Percentiles rank a stretch among this genome's conserved stretches.
Evolutionary conservation across 2,888 invertebrate species (phyloP).

Genomic region (Stictocephala bisonia): DNA sequence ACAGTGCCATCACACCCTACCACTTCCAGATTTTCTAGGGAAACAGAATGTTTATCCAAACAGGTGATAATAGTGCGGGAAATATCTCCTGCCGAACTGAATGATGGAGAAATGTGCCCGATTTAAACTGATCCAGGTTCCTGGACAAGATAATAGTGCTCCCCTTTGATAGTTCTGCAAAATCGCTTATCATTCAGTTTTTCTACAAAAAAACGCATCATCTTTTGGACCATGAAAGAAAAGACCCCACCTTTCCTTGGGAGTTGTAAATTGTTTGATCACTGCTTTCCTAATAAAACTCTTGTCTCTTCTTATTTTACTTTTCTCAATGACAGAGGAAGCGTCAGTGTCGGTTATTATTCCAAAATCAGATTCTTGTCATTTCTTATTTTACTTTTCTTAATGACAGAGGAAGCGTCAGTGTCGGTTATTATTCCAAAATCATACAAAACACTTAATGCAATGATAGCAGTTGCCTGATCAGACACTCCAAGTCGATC

Average conservation of each 20-base stretch:
- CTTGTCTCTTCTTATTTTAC: slow-evolving; percentile 54
- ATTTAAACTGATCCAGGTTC: slow-evolving; percentile 41
- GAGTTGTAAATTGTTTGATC: slow-evolving; percentile 28
- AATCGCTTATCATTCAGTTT: slow-evolving; percentile 35
- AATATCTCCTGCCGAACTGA: slow-evolving; percentile 25
- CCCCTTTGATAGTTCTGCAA: slow-evolving; percentile 32
- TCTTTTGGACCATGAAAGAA: slow-evolving; percentile 39
- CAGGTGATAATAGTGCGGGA: slow-evolving; percentile 1
- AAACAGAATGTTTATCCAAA: no score
- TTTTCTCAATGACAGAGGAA: slow-evolving; percentile 53
- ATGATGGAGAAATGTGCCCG: slow-evolving; percentile 21
- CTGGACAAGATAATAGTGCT: slow-evolving; percentile 30
- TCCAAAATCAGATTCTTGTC: no score
- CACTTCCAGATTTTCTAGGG: no score
- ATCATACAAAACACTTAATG: slow-evolving; percentile 41
- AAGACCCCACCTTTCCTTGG: slow-evolving; percentile 15
- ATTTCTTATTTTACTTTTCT: slow-evolving; percentile 54
- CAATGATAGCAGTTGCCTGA: slow-evolving; percentile 27
- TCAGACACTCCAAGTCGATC: slow-evolving; percentile 35
- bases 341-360: slow-evolving; percentile 52
- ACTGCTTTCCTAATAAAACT: slow-evolving; percentile 31
- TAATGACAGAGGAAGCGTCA: slow-evolving; percentile 53
- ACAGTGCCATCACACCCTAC: slow-evolving; percentile 40
- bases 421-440: slow-evolving; percentile 50
- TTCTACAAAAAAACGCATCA: slow-evolving; percentile 23